Evolutionary conservation across 1,140 invertebrate species (phyloP), one percentile per base, ranked within the genome.

Genomic region (Octopus bimaculoides): DNA sequence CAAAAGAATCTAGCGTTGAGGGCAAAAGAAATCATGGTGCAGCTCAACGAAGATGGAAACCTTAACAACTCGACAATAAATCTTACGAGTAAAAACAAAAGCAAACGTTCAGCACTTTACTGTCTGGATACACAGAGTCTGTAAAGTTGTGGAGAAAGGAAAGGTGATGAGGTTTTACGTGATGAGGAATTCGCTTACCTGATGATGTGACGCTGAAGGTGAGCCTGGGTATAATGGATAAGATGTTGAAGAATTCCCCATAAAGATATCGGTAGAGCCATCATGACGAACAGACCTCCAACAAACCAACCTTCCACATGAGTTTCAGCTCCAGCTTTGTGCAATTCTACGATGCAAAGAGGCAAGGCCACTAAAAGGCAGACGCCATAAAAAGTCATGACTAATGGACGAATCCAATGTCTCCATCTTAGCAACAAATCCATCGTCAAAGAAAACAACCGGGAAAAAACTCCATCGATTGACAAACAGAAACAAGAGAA

Each of bases 211-310:
- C 97, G 96, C 85, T 99, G 97, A 81, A 98, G 90, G 87, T 93
- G 94, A 52, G 97, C 97, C 88, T 97, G 95, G 0, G 95, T 97
- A 86, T 97, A 98, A 90, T 98, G 94, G 79, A 97, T 94, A 86
- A 98, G 93, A 91, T 98, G 97, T 89, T 97, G 95, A 54, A 95
- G 93, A 83, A 99, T 98, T 90, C 97, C 95, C 93, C 96, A 98
- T 84, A 98, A 93, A 61, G 96, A 96, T 69, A 99, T 95, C 5
- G 97, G 97, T 52, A 98, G 91, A 2, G 96, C 95, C 78, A 97
- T 90, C 79, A 98, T 92, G 20, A 96, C 96, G 91, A 98, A 98
- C 17, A 96, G 92, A 8, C 96, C 96, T 4, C 95, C 96, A 82
- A 97, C 93, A 74, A 98, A 91, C 89, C 89, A 91, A 54, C 94